Percentiles rank a stretch among this genome's conserved stretches.
Conservation (phyloP, 2,797 vertebrate genomes). For the Monodelphis domestica region DNA sequence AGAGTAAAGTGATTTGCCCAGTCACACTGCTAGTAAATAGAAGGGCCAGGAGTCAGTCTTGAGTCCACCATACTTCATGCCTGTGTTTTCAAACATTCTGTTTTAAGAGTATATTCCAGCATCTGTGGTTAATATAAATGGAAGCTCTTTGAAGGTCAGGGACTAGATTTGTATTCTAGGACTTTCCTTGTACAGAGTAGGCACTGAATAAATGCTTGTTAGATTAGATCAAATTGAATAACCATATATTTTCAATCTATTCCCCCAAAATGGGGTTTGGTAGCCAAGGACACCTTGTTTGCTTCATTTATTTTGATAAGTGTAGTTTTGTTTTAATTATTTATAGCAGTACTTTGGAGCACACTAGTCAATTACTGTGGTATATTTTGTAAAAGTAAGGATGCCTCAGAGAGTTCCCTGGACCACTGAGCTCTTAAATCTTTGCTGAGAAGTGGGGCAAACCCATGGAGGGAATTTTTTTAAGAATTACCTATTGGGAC, state of each 20-base stretch:
- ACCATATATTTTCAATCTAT: constrained; percentile 67
- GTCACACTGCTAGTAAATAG: neutral
- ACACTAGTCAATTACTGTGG: constrained; percentile 74
- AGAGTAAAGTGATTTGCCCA: neutral
- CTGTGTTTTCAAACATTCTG: constrained; percentile 44
- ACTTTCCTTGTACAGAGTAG: neutral
- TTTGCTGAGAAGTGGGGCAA: constrained; percentile 67
- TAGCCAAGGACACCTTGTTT: constrained; percentile 34
- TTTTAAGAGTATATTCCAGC: constrained; percentile 42
- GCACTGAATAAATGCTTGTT: neutral
- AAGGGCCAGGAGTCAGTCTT: neutral
- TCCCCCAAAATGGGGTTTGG: constrained; percentile 29
- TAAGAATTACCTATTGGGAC: constrained; percentile 29
- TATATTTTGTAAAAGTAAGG: constrained; percentile 77
- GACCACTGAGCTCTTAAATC: constrained; percentile 71
- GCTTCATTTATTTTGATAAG: constrained; percentile 79
- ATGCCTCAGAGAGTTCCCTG: constrained; percentile 70
- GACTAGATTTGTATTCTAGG: neutral
- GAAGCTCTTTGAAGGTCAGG: neutral
- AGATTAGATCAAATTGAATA: neutral
- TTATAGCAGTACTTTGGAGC: constrained; percentile 70
- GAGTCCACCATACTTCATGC: neutral
- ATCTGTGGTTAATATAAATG: constrained; percentile 49
- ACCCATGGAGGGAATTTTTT: constrained; percentile 7
- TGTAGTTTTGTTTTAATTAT: constrained; percentile 80